Conservation (phyloP, 2,888 invertebrate genomes). For the Conus canariensis region DNA sequence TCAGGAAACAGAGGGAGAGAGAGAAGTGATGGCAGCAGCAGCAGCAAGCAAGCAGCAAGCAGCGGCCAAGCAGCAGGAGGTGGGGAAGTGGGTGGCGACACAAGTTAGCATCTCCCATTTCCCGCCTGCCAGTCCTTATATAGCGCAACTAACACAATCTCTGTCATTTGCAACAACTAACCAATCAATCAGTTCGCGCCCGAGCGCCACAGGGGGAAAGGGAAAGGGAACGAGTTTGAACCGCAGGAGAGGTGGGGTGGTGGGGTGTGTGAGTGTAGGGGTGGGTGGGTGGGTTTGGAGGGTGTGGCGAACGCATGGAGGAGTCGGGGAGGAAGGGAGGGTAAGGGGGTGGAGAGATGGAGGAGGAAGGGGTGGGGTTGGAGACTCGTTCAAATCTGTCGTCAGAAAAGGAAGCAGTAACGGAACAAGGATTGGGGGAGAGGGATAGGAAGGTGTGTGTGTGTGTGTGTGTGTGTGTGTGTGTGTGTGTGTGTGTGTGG, state of each 20-base stretch:
- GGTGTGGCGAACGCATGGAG: not conserved
- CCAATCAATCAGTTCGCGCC: constrained; percentile 50
- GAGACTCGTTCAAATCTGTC: too few relatives aligned
- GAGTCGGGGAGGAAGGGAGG: not conserved
- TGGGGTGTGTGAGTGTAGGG: not conserved
- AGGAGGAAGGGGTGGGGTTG: too few relatives aligned
- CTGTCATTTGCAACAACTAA: constrained; percentile 53
- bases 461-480: too few relatives aligned
- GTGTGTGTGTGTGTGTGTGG: too few relatives aligned
- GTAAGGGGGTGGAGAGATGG: not conserved
- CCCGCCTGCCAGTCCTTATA: constrained; percentile 49
- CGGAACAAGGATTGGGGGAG: too few relatives aligned
- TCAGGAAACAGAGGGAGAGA: too few relatives aligned
- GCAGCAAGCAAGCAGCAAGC: not conserved
- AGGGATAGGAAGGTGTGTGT: not conserved
- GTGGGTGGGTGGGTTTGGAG: not conserved
- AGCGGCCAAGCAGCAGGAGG: not conserved
- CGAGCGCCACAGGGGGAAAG: not conserved
- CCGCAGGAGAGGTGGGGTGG: not conserved
- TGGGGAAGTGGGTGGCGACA: constrained; percentile 31
- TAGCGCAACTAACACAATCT: constrained; percentile 52
- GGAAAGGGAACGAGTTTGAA: not conserved
- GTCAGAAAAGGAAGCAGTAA: too few relatives aligned
- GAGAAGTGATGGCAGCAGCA: not conserved
- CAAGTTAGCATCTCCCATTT: constrained; percentile 47